A percentile compares a stretch with the other conserved stretches of the same genome.
Conservation (phyloP, 2,888 invertebrate species). For the Norana najaformis region DNA sequence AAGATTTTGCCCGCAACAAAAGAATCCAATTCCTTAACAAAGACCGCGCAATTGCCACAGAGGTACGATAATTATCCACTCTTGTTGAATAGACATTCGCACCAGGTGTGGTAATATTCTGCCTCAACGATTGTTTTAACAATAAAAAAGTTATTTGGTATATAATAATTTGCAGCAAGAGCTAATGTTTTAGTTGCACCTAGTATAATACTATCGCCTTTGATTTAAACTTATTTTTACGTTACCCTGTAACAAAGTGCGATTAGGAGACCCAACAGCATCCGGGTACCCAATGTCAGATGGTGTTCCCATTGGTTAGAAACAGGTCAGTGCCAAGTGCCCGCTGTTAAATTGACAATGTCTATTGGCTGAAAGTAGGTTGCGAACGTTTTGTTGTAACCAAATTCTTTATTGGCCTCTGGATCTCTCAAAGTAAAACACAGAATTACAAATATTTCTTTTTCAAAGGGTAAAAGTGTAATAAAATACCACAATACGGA, state of each 20-base stretch:
- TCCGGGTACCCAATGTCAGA: not conserved
- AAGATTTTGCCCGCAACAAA: not conserved
- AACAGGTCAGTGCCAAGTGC: not conserved
- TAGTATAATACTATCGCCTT: not conserved
- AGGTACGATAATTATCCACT: not conserved
- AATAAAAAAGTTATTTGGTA: not conserved
- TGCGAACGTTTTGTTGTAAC: not conserved
- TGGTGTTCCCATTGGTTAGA: not conserved
- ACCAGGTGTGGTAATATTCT: not conserved
- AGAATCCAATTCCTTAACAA: not conserved
- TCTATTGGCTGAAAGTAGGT: conserved; percentile 17
- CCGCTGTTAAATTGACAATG: not conserved
- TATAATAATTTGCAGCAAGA: not conserved
- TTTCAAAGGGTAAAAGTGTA: not conserved
- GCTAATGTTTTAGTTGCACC: not conserved
- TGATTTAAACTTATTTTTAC: not conserved
- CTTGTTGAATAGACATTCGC: not conserved
- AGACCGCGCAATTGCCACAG: not conserved
- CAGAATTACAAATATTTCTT: not conserved
- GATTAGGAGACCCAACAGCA: not conserved
- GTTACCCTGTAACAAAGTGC: not conserved
- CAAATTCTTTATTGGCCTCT: not conserved
- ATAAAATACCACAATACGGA: not conserved
- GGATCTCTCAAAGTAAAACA: not conserved
- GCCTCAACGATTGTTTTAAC: not conserved